Percentiles rank a stretch among this genome's conserved stretches.
Evolutionary conservation across 2,113 vertebrate species (phyloP).

Genomic region (Gasterosteus aculeatus): DNA sequence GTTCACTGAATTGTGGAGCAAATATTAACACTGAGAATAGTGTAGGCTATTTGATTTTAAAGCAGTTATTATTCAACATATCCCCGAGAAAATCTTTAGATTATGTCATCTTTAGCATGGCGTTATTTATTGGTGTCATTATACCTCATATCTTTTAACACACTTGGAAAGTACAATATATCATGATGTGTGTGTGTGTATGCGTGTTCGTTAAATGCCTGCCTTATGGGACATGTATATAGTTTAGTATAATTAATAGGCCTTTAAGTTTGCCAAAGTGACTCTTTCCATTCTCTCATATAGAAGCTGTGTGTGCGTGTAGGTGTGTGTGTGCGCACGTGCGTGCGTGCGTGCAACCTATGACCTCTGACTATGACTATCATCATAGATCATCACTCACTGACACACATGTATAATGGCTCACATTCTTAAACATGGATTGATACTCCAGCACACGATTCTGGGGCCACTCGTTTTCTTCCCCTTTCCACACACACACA

Average conservation of each 20-base stretch:
- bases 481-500: slow-evolving; percentile 1
- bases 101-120: not conserved
- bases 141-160: not conserved
- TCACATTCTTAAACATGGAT: slow-evolving; percentile 22
- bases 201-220: too few species aligned
- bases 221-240: not conserved
- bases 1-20: too few species aligned
- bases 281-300: slow-evolving; percentile 16
- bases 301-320: slow-evolving; percentile 5
- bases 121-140: not conserved
- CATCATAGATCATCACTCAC: slow-evolving; percentile 14
- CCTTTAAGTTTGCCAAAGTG: slow-evolving; percentile 37
- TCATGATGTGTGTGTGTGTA: not conserved
- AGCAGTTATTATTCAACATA: not conserved
- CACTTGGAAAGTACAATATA: slow-evolving; percentile 2
- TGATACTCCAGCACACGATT: slow-evolving; percentile 15
- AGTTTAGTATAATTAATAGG: slow-evolving; percentile 43
- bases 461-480: not conserved
- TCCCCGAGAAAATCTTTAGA: not conserved
- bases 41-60: not conserved
- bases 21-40: not conserved
- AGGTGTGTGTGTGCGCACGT: slow-evolving; percentile 9
- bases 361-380: slow-evolving; percentile 25
- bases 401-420: slow-evolving; percentile 7
- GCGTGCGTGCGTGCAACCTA: slow-evolving; percentile 1